phyloP scores from a whole-genome alignment of 1,140 invertebrate genomes.

The Cydia strobilella region DNA sequence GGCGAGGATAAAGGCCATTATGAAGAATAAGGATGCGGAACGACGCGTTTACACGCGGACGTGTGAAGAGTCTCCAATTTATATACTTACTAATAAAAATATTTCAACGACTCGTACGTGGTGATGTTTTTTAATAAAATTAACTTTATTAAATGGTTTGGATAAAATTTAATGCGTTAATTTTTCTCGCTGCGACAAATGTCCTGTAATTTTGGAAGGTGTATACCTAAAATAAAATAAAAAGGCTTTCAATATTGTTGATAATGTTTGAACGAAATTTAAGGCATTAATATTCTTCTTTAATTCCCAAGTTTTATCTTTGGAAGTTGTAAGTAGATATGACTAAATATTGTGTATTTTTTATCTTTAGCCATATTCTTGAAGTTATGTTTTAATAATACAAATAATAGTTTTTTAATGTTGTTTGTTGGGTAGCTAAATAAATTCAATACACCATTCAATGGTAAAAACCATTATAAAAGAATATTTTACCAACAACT shows the following conservation, averaged over 20 bases:
- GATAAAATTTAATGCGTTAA: conserved; percentile 9
- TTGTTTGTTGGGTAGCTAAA: no score
- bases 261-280: not conserved
- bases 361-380: no score
- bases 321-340: not conserved
- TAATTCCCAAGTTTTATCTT: not conserved
- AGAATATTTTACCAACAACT: not conserved
- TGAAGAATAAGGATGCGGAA: conserved; percentile 5
- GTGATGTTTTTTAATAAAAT: conserved; percentile 10
- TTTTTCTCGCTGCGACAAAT: conserved; percentile 4
- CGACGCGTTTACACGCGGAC: conserved; percentile 23
- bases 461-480: no score
- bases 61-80: conserved; percentile 23
- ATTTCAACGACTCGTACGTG: not conserved
- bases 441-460: no score
- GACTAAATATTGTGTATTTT: not conserved
- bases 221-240: not conserved
- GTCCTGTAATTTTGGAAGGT: not conserved
- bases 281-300: not conserved
- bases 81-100: conserved; percentile 5
- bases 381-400: no score
- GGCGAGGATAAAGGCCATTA: conserved; percentile 17
- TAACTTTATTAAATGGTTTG: conserved; percentile 7
- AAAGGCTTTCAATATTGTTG: not conserved
- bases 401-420: no score